phyloP scores from a whole-genome alignment of 2,888 invertebrate genomes.

The Pseudococcus longispinus region DNA sequence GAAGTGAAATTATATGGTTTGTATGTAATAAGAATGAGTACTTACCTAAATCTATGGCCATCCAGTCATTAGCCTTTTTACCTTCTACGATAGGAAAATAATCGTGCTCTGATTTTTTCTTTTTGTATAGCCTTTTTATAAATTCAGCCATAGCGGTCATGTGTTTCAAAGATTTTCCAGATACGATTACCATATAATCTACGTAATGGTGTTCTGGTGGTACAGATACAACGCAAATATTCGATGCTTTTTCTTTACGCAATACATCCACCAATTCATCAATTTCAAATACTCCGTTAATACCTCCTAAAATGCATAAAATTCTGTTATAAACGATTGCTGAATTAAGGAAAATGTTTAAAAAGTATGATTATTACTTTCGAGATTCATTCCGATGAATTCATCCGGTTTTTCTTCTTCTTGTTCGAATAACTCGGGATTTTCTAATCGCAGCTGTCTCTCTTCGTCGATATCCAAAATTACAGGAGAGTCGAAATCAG shows the following conservation, averaged over 20 bases:
- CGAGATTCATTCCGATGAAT: slow-evolving; percentile 70
- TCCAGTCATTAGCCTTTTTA: slow-evolving; percentile 76
- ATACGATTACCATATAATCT: slow-evolving; percentile 83
- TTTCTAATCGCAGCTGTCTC: slow-evolving; percentile 59
- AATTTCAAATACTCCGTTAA: slow-evolving; percentile 84
- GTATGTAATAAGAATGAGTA: slow-evolving; percentile 8
- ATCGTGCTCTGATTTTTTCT: slow-evolving; percentile 71
- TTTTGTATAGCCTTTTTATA: slow-evolving; percentile 78
- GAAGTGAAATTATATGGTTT: not conserved
- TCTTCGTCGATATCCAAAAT: slow-evolving; percentile 80
- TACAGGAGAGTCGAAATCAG: slow-evolving; percentile 73
- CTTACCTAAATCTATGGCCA: slow-evolving; percentile 87
- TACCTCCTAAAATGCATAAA: slow-evolving; percentile 71
- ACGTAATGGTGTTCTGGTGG: slow-evolving; percentile 80
- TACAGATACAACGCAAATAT: slow-evolving; percentile 82
- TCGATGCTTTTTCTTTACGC: slow-evolving; percentile 76
- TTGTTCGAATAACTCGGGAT: slow-evolving; percentile 60
- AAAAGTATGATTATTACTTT: slow-evolving; percentile 65
- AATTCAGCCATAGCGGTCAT: slow-evolving; percentile 77
- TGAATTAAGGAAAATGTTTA: not conserved
- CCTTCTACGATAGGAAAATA: slow-evolving; percentile 80
- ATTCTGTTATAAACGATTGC: not conserved
- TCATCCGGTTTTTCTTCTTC: slow-evolving; percentile 65
- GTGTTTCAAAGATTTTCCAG: slow-evolving; percentile 76
- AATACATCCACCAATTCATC: slow-evolving; percentile 82